phyloP scores from a whole-genome alignment of 2,797 vertebrate species.

The Anolis apletophallus region DNA sequence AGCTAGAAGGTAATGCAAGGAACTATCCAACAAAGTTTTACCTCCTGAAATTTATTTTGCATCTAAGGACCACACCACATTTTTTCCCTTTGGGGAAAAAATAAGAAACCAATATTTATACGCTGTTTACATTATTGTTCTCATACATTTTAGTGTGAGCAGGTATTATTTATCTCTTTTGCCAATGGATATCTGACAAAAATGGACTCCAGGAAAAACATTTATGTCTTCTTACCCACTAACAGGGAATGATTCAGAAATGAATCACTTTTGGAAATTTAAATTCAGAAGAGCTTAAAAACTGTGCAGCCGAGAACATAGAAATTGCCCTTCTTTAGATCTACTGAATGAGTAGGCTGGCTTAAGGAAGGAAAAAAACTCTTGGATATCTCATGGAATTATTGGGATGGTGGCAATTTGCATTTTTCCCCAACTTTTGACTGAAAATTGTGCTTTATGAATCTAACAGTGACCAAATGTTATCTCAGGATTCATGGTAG shows the following conservation, averaged over 20 bases:
- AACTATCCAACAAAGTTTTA: conserved; percentile 65
- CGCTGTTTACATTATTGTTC: conserved; percentile 56
- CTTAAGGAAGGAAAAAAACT: conserved; percentile 39
- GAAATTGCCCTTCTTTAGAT: conserved; percentile 64
- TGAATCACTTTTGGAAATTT: conserved; percentile 78
- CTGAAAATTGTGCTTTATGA: too few relatives aligned
- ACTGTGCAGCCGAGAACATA: conserved; percentile 67
- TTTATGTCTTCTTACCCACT: conserved; percentile 67
- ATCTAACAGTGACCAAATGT: too few relatives aligned
- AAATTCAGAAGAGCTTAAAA: conserved; percentile 74
- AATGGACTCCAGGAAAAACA: conserved; percentile 68
- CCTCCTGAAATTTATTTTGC: conserved; percentile 61
- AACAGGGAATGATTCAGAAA: conserved; percentile 74
- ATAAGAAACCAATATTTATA: conserved; percentile 46
- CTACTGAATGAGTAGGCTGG: conserved; percentile 50
- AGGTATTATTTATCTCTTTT: conserved; percentile 65
- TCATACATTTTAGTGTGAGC: conserved; percentile 55
- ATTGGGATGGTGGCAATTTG: conserved; percentile 21
- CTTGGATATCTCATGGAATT: conserved; percentile 59
- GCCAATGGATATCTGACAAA: conserved; percentile 61
- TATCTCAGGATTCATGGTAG: too few relatives aligned
- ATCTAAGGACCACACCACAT: too few relatives aligned
- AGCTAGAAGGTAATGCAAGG: conserved; percentile 63
- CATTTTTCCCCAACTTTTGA: too few relatives aligned
- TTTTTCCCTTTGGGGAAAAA: conserved; percentile 38